These are phyloP conservation scores for Paraescarpia echinospica DNA, from an alignment of 1,140 invertebrate genomes.

Conservation along the genomic window DNA sequence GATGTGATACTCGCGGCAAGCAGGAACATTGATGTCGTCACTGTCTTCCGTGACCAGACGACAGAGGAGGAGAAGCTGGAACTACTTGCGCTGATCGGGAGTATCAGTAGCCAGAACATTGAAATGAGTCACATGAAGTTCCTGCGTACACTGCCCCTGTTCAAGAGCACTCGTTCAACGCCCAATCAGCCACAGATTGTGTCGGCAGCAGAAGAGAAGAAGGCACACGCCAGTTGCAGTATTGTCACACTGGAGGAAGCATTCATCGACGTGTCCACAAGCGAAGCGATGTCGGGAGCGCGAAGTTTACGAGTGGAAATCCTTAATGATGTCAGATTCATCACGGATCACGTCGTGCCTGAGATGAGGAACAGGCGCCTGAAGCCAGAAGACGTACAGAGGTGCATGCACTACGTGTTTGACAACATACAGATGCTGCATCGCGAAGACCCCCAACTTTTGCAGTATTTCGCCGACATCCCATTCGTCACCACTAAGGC, in stretches of 20 bases:
- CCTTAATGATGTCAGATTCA: slow-evolving; percentile 18
- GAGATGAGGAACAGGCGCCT: background rate
- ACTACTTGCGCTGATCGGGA: background rate
- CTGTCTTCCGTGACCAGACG: background rate
- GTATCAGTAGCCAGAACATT: background rate
- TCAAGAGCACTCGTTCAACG: background rate
- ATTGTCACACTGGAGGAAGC: background rate
- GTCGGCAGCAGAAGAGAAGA: background rate
- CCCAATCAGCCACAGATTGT: background rate
- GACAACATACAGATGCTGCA: slow-evolving; percentile 23
- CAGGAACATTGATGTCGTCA: background rate
- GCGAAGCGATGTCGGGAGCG: background rate
- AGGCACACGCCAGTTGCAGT: background rate
- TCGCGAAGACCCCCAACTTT: background rate
- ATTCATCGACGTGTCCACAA: background rate
- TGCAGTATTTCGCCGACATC: background rate
- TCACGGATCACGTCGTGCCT: slow-evolving; percentile 18
- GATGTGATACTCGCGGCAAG: background rate
- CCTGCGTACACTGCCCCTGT: background rate
- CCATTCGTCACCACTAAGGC: background rate
- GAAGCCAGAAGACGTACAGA: slow-evolving; percentile 13
- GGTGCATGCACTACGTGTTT: slow-evolving; percentile 17
- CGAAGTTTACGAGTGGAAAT: background rate
- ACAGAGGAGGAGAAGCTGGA: background rate
- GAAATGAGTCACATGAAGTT: background rate